Conservation (phyloP, 2,888 invertebrate genomes). For the Athalia circularis region DNA sequence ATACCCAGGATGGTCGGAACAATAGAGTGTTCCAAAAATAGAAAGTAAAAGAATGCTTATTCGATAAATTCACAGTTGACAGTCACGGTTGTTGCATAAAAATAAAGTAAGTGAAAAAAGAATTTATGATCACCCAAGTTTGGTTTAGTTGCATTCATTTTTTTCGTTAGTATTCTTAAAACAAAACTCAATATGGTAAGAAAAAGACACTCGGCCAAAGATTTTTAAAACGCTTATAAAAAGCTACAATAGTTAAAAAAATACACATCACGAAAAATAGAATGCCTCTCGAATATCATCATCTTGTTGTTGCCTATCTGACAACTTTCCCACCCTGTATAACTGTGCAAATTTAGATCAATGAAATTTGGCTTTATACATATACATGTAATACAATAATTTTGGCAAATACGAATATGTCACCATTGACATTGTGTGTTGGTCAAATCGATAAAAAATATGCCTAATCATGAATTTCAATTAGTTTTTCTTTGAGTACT, state of each 20-base stretch:
- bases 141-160: constrained; percentile 9
- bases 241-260: constrained; percentile 69
- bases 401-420: constrained; percentile 27
- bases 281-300: constrained; percentile 65
- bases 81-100: not conserved
- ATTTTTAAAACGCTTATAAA: constrained; percentile 65
- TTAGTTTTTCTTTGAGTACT: not conserved
- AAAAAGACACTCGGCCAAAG: constrained; percentile 54
- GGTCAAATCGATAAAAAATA: constrained; percentile 1
- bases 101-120: constrained; percentile 7
- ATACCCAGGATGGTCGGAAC: not conserved
- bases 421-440: constrained; percentile 10
- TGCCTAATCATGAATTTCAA: constrained; percentile 2
- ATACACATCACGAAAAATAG: constrained; percentile 71
- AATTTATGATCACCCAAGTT: constrained; percentile 28
- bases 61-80: not conserved
- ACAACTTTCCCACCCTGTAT: constrained; percentile 51
- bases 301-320: constrained; percentile 53
- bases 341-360: constrained; percentile 39
- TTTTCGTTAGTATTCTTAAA: constrained; percentile 36
- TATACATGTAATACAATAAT: constrained; percentile 14
- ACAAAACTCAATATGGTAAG: constrained; percentile 48
- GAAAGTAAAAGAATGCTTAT: not conserved
- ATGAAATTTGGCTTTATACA: constrained; percentile 17
- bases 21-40: not conserved